Base-by-base conservation (phyloP, 2,113 vertebrate species). In the Thomomys bottae region DNA sequence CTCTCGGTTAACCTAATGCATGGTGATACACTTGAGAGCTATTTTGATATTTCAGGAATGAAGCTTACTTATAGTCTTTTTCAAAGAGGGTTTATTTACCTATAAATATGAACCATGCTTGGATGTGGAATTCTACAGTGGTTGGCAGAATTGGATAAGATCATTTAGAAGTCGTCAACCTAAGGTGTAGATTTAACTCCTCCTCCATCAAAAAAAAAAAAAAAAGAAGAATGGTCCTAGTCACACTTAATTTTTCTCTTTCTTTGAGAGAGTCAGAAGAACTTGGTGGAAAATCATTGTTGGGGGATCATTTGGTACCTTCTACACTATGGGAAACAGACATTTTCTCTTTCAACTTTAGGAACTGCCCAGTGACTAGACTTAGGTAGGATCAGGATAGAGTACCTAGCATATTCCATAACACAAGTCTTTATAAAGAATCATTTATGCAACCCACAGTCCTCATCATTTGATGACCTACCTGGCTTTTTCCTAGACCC, bases 1-100 rank as follows among this genome's bases (percentile, higher is more conserved):
- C 83, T 95, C 92, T 91, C 30, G 71, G 38, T 80, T 94, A 88
- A 64, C 63, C 80, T 94, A 32, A 83, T 45, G 26, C 10, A 5
- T 26, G 28, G 18, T 73, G 54, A 72, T 91, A 20, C 30, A 72
- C 32, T 8, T 0, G 3, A 90, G 90, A 90, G 90, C 54, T 81
- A n/a, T 59, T 96, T 61, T 80, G 75, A 42, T 36, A 63, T 83
- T 84, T 82, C 61, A 76, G 87, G 64, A 96, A 71, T 2, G 17
- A 10, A 0, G 45, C 42, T 40, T 84, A 83, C 72, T 88, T 86
- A 72, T 14, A 45, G 1, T 57, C 6, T 78, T 36, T 89, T 38
- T 92, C 40, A 2, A 66, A 61, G 4, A 1, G n/a, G n/a, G 0
- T 6, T 14, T 82, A 92, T 95, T 95, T 93, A 84, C 79, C 36